Evolutionary conservation across 2,113 vertebrate genomes (phyloP).

Genomic region (Globicephala melas): DNA sequence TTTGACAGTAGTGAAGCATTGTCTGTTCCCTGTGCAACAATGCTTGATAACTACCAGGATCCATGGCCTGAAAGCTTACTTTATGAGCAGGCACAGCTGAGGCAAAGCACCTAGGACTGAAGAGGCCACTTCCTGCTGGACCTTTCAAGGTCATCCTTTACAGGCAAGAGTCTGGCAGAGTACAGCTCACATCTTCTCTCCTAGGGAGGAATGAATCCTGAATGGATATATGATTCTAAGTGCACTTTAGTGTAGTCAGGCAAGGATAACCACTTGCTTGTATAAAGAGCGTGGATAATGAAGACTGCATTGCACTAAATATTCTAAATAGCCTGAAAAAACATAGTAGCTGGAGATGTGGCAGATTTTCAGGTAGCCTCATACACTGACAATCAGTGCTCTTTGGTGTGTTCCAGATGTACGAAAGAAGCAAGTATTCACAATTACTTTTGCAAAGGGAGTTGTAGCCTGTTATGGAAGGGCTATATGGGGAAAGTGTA

Average conservation of each 20-base stretch:
- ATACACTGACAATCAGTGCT: not conserved
- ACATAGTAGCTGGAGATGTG: not conserved
- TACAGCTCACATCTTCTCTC: not conserved
- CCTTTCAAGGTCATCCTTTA: not conserved
- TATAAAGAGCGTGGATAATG: not conserved
- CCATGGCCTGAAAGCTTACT: not conserved
- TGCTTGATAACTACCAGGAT: not conserved
- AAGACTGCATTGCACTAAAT: not conserved
- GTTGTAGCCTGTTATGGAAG: not conserved
- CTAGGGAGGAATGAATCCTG: not conserved
- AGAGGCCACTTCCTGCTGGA: not conserved
- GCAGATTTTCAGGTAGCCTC: not conserved
- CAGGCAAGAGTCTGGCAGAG: not conserved
- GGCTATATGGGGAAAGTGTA: not conserved
- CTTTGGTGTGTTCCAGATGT: not conserved
- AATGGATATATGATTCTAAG: not conserved
- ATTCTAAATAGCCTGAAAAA: not conserved
- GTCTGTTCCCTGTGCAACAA: not conserved
- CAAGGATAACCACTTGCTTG: not conserved
- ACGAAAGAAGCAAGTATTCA: not conserved
- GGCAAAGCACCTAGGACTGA: not conserved
- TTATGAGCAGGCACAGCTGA: not conserved
- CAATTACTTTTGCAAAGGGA: not conserved
- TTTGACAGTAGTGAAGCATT: not conserved
- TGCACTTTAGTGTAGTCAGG: not conserved